phyloP scores from a whole-genome alignment of 2,888 invertebrate species.

The Willowsia nigromaculata region DNA sequence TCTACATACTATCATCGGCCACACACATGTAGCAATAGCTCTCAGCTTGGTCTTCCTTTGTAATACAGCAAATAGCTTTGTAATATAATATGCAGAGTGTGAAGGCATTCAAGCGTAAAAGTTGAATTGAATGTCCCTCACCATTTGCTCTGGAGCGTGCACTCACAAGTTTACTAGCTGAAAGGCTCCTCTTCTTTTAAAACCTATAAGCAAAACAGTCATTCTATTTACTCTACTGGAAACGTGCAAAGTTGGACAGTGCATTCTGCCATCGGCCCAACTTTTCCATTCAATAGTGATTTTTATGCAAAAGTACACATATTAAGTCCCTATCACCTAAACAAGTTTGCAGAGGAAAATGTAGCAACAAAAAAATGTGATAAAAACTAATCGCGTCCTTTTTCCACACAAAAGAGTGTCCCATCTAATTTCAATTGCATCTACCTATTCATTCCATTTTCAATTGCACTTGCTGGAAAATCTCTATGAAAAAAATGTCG shows the following conservation, averaged over 20 bases:
- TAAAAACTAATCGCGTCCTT: constrained; percentile 2
- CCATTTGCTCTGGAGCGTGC: background rate
- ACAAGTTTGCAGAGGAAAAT: background rate
- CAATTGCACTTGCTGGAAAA: background rate
- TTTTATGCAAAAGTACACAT: background rate
- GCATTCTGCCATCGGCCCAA: background rate
- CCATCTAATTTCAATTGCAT: background rate
- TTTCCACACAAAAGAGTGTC: background rate
- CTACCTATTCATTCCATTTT: background rate
- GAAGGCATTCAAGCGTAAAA: constrained; percentile 31
- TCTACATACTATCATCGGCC: background rate
- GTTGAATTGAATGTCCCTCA: constrained; percentile 41
- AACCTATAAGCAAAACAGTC: background rate
- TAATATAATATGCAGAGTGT: constrained; percentile 18
- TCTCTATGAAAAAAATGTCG: background rate
- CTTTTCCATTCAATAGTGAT: background rate
- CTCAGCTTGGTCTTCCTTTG: background rate
- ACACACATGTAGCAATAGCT: background rate
- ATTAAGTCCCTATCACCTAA: background rate
- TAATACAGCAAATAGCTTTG: background rate
- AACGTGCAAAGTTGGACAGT: background rate
- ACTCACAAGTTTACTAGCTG: background rate
- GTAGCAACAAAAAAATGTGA: background rate
- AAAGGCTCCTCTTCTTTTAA: background rate
- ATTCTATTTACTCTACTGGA: background rate